Evolutionary conservation across 2,113 vertebrate genomes (phyloP), one percentile per base, ranked within the genome.

Genomic region (Poecile atricapillus): DNA sequence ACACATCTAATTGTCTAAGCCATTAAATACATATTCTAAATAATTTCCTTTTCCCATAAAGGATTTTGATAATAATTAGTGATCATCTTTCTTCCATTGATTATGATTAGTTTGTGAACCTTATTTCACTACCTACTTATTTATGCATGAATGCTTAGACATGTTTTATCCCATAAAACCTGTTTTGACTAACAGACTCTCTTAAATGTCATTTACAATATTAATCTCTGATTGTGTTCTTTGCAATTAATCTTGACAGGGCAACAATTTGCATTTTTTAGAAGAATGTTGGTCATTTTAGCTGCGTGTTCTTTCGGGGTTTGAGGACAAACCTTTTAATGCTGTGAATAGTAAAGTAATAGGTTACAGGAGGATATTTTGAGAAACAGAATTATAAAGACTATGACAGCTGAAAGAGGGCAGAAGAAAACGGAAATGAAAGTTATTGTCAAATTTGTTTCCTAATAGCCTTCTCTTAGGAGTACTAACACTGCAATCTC

Each of bases 11-110:
- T 85, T 92, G 81, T 35, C 55, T 49, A 93, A 79, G 23, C 87
- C 17, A 88, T 83, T 89, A 94, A 89, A 65, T 73, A 63, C 9
- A 73, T 96, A 86, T 97, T 68, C 47, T 90, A 41, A 87, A 65
- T 84, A 15, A 64, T 81, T 83, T 83, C 23, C 9, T 59, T 85
- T 62, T n/a, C 24, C 53, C 23, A 35, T 23, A 52, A 52, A 69
- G 78, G 43, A 43, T 70, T 87, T 77, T 89, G 52, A 68, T 88
- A 60, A 28, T 76, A 95, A 87, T 89, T 65, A 87, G 44, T 75
- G 25, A 76, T 62, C 24, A 69, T 62, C 35, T 82, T 94, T 59
- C 41, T 74, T 93, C 86, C 58, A n/a, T 7, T 71, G 68, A 55
- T 53, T 63, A 68, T 33, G 33, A 79, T 88, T 79, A 41, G 6